Evolutionary conservation across 2,888 invertebrate genomes (phyloP).

Genomic region (Cotesia congregata): DNA sequence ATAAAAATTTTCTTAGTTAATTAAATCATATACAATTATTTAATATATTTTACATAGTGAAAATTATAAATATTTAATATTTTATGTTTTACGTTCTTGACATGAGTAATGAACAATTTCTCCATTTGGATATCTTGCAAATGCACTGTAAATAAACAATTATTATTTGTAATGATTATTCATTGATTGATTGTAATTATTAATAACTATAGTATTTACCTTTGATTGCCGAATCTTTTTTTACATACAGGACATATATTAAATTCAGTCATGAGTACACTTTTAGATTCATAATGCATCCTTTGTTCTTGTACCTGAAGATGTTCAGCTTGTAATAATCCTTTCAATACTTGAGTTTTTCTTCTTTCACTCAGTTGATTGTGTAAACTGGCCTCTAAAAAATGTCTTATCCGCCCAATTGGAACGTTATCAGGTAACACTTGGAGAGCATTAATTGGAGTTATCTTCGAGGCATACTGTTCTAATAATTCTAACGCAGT

Average conservation of each 20-base stretch:
- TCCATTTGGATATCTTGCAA: constrained; percentile 92
- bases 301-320: constrained; percentile 86
- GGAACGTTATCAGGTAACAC: constrained; percentile 87
- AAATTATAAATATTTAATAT: constrained; percentile 20
- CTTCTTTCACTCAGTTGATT: constrained; percentile 82
- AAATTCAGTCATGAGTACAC: constrained; percentile 87
- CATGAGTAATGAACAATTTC: constrained; percentile 95
- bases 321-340: constrained; percentile 87
- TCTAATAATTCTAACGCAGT: constrained; percentile 86
- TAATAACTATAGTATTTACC: constrained; percentile 70
- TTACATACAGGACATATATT: constrained; percentile 93
- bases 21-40: constrained; percentile 4
- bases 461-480: constrained; percentile 86
- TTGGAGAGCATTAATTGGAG: constrained; percentile 84
- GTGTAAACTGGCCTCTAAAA: constrained; percentile 84
- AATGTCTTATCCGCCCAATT: constrained; percentile 81
- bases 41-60: constrained; percentile 32
- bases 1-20: constrained; percentile 17
- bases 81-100: constrained; percentile 73
- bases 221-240: constrained; percentile 93
- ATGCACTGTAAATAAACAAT: constrained; percentile 78
- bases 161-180: constrained; percentile 25
- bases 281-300: constrained; percentile 85
- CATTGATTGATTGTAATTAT: background rate
- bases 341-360: constrained; percentile 83